Base-by-base conservation (phyloP, 2,113 vertebrate genomes). In the Hippocampus mohnikei region DNA sequence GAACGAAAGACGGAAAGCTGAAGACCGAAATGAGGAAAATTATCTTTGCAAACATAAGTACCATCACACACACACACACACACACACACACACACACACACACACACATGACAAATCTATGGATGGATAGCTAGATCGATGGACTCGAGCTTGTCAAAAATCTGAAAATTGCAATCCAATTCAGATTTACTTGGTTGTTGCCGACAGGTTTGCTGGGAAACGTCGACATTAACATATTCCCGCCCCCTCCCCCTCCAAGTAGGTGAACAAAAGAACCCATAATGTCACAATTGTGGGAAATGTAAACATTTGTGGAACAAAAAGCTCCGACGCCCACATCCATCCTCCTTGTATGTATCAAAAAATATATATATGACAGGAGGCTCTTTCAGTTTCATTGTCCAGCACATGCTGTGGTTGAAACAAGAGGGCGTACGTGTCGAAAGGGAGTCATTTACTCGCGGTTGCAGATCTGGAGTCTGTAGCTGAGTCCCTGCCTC, bases 11-110 rank as follows among this genome's bases (percentile, higher is more conserved):
- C 44, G 29, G 64, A 74, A 73, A 64, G 58, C 63, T 60, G 58
- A 70, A 71, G 67, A 52, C 23, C 69, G 64, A 70, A 71, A 79
- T 83, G 77, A 73, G 80, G 84, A 83, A 83, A 62, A 64, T 80
- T 6, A 48, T 84, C 74, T 25, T 20, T 56, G 76, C 77, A 71
- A 79, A 73, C 75, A 71, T 68, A 20, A 77, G 73, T 81, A 76
- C 0, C 50, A 52, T 33, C 33, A 33, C 33, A 33, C 33, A 33
- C 33, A 1, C 33, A 33, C 33, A 33, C 33, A 6, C 33, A 5
- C 33, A 6, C 33, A 33, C 33, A 33, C 33, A 33, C 33, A 1
- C 33, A 33, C 33, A 33, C 33, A 33, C 33, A 1, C 33, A 33
- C 33, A 33, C 33, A 6, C 33, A 5, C 33, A 6, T 33, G 33